Conservation (phyloP, 2,888 invertebrate species). For the Phasia obesa region DNA sequence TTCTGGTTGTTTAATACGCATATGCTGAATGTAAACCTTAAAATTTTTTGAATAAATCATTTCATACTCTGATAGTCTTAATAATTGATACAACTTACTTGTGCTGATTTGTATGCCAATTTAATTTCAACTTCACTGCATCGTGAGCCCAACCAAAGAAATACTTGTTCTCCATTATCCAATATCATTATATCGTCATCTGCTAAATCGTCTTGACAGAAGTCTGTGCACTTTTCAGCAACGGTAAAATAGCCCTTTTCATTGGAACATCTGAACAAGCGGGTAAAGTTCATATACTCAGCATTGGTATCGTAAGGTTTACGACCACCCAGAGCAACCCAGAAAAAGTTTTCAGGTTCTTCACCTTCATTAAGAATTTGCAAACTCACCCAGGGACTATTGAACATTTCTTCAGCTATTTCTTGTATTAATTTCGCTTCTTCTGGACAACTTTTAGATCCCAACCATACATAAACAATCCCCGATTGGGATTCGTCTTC, state of each 20-base stretch:
- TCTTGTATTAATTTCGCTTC: constrained; percentile 94
- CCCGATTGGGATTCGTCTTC: constrained; percentile 90
- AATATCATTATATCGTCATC: constrained; percentile 99
- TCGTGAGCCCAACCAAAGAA: constrained; percentile 97
- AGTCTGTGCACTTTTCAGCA: constrained; percentile 94
- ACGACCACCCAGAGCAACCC: constrained; percentile 96
- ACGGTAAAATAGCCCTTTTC: constrained; percentile 99
- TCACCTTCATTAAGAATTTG: constrained; percentile 95
- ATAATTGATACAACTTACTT: constrained; percentile 84
- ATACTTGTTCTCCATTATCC: constrained; percentile 98
- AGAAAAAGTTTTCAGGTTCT: constrained; percentile 99
- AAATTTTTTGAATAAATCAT: constrained; percentile 62
- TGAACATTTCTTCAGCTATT: constrained; percentile 96
- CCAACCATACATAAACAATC: constrained; percentile 98
- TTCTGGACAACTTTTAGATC: constrained; percentile 91
- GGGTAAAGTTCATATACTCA: constrained; percentile 94
- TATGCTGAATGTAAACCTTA: constrained; percentile 98
- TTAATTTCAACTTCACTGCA: constrained; percentile 99
- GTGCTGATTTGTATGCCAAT: constrained; percentile 98
- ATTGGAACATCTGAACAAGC: constrained; percentile 98
- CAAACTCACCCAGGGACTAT: constrained; percentile 89
- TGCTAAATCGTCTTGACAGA: constrained; percentile 95
- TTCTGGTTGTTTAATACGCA: constrained; percentile 97
- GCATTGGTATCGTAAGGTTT: constrained; percentile 95
- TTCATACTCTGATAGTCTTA: not conserved